Evolutionary conservation across 1,140 invertebrate genomes (phyloP).

Genomic region (Musca domestica): DNA sequence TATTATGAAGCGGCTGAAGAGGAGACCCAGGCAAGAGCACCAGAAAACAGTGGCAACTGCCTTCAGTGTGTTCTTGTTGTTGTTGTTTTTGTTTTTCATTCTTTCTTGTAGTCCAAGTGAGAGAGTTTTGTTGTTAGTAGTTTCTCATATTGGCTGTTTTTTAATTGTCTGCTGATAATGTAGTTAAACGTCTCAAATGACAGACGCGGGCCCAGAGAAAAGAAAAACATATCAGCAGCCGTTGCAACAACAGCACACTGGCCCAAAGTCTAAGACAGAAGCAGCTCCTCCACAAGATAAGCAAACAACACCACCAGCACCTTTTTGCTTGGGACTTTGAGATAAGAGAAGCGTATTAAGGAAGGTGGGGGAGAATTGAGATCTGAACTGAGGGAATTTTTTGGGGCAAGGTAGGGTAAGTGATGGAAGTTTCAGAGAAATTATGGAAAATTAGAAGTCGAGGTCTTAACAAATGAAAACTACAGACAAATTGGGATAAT

Average conservation of each 20-base stretch:
- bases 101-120: not conserved
- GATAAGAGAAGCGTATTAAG: too few species aligned
- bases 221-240: not conserved
- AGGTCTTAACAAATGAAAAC: too few species aligned
- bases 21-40: too few species aligned
- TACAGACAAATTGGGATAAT: too few species aligned
- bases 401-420: too few species aligned
- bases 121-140: slow-evolving; percentile 10
- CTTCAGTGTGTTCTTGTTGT: not conserved
- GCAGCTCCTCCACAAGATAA: not conserved
- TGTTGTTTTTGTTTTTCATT: not conserved
- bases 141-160: slow-evolving; percentile 4
- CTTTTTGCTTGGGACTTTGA: too few species aligned
- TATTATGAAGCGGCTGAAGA: too few species aligned
- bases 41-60: too few species aligned
- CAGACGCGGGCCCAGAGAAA: not conserved
- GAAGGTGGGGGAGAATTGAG: too few species aligned
- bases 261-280: not conserved
- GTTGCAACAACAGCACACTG: not conserved
- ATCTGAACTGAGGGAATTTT: too few species aligned
- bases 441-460: too few species aligned
- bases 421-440: too few species aligned
- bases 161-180: slow-evolving; percentile 20
- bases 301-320: not conserved
- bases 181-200: slow-evolving; percentile 2